Percentiles rank a stretch among this genome's conserved stretches.
Evolutionary conservation across 2,113 vertebrate species (phyloP).

Genomic region (Atrichornis clamosus): DNA sequence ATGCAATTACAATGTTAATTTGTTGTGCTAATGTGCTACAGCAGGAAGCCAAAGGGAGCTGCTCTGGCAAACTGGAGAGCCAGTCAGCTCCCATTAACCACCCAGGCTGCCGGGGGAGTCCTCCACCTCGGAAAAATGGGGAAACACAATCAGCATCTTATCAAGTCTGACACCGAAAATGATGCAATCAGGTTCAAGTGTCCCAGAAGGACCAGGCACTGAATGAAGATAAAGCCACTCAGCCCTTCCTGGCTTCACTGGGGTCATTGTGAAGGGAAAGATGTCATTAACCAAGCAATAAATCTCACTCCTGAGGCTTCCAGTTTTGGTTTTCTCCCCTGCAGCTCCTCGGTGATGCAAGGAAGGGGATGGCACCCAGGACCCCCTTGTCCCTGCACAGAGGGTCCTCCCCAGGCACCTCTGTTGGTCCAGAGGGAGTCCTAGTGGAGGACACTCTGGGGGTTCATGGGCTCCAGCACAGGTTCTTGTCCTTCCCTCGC

Average conservation of each 20-base stretch:
- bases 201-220: constrained; percentile 57
- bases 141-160: constrained; percentile 63
- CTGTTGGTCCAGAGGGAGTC: neutral
- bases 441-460: fast-evolving
- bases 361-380: neutral
- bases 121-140: neutral
- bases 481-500: neutral
- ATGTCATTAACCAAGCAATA: constrained; percentile 11
- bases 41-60: constrained; percentile 55
- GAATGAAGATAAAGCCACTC: constrained; percentile 65
- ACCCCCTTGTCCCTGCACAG: fast-evolving
- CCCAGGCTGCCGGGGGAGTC: constrained; percentile 72
- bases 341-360: neutral
- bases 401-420: neutral
- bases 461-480: neutral
- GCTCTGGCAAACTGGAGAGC: constrained; percentile 51
- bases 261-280: constrained; percentile 11
- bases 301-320: constrained; percentile 34
- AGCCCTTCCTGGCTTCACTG: neutral
- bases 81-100: constrained; percentile 79
- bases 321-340: neutral
- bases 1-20: constrained; percentile 97
- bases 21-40: constrained; percentile 70
- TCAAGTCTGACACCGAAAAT: constrained; percentile 66
- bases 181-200: constrained; percentile 68